Evolutionary conservation across 2,797 vertebrate species (phyloP).

Genomic region (Ispidina picta): DNA sequence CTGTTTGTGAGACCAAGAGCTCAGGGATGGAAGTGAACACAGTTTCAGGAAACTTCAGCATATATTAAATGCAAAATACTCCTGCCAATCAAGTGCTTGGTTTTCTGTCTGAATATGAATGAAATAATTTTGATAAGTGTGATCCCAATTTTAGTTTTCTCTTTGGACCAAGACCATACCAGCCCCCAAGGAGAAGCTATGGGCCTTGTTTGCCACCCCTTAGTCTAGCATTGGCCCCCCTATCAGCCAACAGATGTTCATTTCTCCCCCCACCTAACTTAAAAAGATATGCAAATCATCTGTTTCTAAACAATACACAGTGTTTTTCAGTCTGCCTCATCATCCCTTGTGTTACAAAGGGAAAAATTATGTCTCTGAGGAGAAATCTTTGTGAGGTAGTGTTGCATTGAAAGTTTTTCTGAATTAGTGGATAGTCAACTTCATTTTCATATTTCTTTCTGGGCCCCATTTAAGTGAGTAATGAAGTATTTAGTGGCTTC

Average conservation of each 20-base stretch:
- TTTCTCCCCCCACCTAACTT: not conserved
- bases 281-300: not conserved
- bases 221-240: not conserved
- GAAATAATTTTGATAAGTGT: not conserved
- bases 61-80: not conserved
- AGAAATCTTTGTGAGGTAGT: not conserved
- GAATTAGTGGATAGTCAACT: not conserved
- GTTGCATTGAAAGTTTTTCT: not conserved
- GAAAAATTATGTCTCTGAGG: not conserved
- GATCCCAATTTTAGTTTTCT: not conserved
- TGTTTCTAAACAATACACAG: not conserved
- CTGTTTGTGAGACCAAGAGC: not conserved
- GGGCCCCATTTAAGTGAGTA: not conserved
- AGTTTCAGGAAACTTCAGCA: not conserved
- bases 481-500: not conserved
- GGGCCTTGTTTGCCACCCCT: not conserved
- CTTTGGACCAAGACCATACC: not conserved
- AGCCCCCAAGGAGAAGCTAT: not conserved
- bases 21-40: not conserved
- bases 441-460: not conserved
- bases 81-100: not conserved
- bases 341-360: not conserved
- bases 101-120: not conserved
- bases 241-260: not conserved
- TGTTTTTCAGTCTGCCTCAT: not conserved